These are phyloP conservation scores for Ophthalmolycus amberensis DNA, from an alignment of 2,113 vertebrate species.

Conservation along the genomic window DNA sequence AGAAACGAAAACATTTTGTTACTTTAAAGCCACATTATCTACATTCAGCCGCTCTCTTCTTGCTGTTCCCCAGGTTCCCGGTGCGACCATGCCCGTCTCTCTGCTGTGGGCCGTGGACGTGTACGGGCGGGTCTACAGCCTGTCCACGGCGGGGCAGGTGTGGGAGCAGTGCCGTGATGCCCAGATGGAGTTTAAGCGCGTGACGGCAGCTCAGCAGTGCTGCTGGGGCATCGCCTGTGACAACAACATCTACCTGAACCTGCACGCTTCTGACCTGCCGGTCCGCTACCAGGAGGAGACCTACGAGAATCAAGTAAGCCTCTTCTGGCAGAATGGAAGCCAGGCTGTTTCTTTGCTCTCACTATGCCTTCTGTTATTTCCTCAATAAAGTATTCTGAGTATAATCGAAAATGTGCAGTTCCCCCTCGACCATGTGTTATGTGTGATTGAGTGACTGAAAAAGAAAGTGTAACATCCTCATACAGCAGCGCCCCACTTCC, in stretches of 20 bases:
- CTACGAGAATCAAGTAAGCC: conserved; percentile 94
- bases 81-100: conserved; percentile 86
- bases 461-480: conserved; percentile 15
- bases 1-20: neutral
- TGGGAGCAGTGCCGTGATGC: conserved; percentile 92
- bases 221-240: conserved; percentile 97
- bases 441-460: conserved; percentile 2
- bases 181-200: conserved; percentile 92
- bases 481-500: conserved; percentile 22
- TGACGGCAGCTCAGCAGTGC: conserved; percentile 88
- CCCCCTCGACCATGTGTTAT: neutral
- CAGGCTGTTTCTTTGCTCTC: neutral
- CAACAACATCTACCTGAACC: conserved; percentile 90
- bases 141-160: conserved; percentile 91
- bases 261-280: conserved; percentile 90
- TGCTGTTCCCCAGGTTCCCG: conserved; percentile 16
- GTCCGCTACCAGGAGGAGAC: conserved; percentile 93
- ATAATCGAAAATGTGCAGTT: conserved; percentile 20
- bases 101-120: conserved; percentile 94
- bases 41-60: neutral
- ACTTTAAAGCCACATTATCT: neutral
- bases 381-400: neutral
- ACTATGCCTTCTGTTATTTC: neutral
- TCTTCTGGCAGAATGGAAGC: neutral
- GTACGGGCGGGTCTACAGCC: conserved; percentile 91